phyloP scores from a whole-genome alignment of 2,888 invertebrate species.

The Thysanoteuthis rhombus region DNA sequence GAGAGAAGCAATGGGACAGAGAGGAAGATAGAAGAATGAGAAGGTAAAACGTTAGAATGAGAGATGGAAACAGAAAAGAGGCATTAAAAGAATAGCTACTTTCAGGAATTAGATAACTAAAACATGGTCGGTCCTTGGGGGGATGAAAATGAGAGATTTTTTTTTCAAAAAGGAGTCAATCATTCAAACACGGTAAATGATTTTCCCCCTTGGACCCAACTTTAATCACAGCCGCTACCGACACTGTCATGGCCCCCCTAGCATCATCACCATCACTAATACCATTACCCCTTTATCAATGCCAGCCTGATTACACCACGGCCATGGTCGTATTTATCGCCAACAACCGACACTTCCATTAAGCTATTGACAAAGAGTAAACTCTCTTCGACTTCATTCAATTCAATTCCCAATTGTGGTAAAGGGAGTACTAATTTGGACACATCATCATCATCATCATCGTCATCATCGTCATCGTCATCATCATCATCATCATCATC shows the following conservation, averaged over 20 bases:
- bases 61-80: neutral
- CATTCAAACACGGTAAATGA: neutral
- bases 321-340: neutral
- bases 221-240: neutral
- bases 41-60: neutral
- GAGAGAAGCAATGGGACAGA: neutral
- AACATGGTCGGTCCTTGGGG: neutral
- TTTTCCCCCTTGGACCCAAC: neutral
- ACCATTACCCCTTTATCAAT: neutral
- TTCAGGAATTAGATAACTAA: neutral
- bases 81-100: neutral
- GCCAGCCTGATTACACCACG: neutral
- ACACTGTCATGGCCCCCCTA: neutral
- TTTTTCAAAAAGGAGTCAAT: neutral
- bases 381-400: neutral
- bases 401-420: neutral
- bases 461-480: no score
- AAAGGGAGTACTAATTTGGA: neutral
- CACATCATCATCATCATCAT: no score
- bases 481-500: no score
- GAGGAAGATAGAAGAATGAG: neutral
- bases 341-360: neutral
- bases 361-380: neutral
- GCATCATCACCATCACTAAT: neutral
- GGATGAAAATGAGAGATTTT: neutral